Evolutionary conservation across 2,888 invertebrate genomes (phyloP), one percentile per base, ranked within the genome.

Genomic region (Isotomurus palustris): DNA sequence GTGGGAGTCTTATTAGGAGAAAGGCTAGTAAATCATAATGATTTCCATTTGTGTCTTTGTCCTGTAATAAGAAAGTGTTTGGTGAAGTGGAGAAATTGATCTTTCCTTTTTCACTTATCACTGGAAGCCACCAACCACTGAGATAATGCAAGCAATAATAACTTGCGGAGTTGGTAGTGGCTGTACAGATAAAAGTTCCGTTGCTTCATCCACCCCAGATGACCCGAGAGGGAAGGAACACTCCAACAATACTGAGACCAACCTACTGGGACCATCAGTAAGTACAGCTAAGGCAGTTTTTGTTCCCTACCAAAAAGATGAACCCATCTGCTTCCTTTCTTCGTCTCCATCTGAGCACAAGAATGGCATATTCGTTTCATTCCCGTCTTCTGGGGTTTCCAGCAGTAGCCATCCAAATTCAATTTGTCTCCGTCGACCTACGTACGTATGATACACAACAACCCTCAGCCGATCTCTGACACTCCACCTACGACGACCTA

Each of bases 341-440:
- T 21, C 43, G 21, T 21, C 43, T 43, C 43, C 24, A n/a, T 19
- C 24, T 14, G 6, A 43, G 19, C 17, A 22, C 22, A 21, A 43
- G 14, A 3, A 21, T 24, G 43, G 21, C 43, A 24, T 43, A 43
- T 43, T 43, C 43, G 21, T 43, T 21, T 43, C 22, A 43, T 14
- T 24, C 27, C 3, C 36, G 59, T 56, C 59, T 52, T 55, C 35
- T 51, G 59, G 59, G 55, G 41, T 60, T 60, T 49, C 41, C 41
- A 51, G 28, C 49, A 47, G 40, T n/a, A n/a, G 50, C 51, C 45
- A 50, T 54, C 32, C 41, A 56, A 60, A 56, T 56, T 55, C 48
- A 60, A 60, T 60, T 60, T 56, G 55, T 52, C 55, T 55, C 51
- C 38, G 49, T 36, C 12, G 43, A 43, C 8, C 21, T 43, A 21